Percentiles rank a stretch among this genome's conserved stretches.
Evolutionary conservation across 1,140 invertebrate genomes (phyloP).

Genomic region (Antheraea mylitta): DNA sequence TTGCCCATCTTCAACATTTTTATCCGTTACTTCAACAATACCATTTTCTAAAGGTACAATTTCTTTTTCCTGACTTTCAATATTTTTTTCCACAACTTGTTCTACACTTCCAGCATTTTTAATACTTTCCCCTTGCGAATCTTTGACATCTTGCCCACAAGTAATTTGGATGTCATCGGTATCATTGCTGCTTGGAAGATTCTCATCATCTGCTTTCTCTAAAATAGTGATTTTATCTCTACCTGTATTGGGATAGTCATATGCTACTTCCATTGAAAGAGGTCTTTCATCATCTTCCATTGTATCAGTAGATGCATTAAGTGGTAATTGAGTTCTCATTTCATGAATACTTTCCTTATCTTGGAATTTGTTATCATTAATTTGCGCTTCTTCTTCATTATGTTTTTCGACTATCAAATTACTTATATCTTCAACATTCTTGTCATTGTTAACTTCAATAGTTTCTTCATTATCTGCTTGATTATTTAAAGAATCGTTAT

Average conservation of each 20-base stretch:
- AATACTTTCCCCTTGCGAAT: slow-evolving; percentile 44
- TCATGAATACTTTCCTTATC: slow-evolving; percentile 36
- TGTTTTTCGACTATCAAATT: not conserved
- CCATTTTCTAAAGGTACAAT: slow-evolving; percentile 40
- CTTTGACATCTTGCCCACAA: slow-evolving; percentile 50
- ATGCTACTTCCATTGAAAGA: slow-evolving; percentile 49
- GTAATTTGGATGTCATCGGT: slow-evolving; percentile 66
- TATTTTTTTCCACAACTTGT: slow-evolving; percentile 10
- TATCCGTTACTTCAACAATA: slow-evolving; percentile 19
- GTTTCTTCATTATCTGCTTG: slow-evolving; percentile 6
- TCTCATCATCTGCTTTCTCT: slow-evolving; percentile 54
- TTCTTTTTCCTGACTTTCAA: slow-evolving; percentile 16
- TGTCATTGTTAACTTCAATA: slow-evolving; percentile 10
- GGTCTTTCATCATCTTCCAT: slow-evolving; percentile 40
- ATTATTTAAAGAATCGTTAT: not conserved
- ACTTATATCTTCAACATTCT: slow-evolving; percentile 12
- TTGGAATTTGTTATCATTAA: not conserved
- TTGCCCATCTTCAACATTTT: slow-evolving; percentile 9
- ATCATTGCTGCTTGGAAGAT: slow-evolving; percentile 56
- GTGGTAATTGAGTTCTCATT: slow-evolving; percentile 41
- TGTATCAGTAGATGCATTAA: slow-evolving; percentile 42
- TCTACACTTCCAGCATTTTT: slow-evolving; percentile 29
- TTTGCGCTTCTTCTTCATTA: slow-evolving; percentile 10
- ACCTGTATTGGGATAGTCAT: slow-evolving; percentile 43
- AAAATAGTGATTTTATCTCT: slow-evolving; percentile 41